Conservation (phyloP, 1,140 invertebrate species). For the Diabrotica virgifera region DNA sequence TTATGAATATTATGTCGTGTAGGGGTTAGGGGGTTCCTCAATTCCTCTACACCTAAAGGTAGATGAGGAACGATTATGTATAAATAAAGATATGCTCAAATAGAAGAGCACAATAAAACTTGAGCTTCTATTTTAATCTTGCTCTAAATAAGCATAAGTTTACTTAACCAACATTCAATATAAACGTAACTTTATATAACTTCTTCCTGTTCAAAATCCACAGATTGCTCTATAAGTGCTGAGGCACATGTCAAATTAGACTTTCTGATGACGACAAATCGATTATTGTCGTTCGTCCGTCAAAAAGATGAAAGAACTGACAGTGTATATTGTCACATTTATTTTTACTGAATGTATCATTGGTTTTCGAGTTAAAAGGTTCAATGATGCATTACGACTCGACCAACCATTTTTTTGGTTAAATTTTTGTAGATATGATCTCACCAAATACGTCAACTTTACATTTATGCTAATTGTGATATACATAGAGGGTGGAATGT, state of each 20-base stretch:
- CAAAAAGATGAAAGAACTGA: conserved; percentile 2
- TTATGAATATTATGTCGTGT: too few species aligned
- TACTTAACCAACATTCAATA: too few species aligned
- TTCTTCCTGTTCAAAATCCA: conserved; percentile 1
- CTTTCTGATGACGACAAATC: conserved; percentile 9
- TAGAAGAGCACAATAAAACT: too few species aligned
- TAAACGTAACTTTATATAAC: not conserved
- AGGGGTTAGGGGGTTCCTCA: too few species aligned
- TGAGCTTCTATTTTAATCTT: too few species aligned
- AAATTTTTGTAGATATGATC: not conserved
- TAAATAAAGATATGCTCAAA: too few species aligned
- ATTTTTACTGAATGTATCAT: conserved; percentile 9
- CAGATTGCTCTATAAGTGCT: conserved; percentile 2
- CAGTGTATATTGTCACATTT: not conserved
- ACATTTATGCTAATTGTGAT: not conserved
- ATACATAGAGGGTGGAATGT: too few species aligned
- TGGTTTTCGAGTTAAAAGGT: conserved; percentile 21
- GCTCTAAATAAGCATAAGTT: too few species aligned
- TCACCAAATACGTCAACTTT: not conserved
- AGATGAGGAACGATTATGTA: too few species aligned
- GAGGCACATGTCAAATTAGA: not conserved
- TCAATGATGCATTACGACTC: conserved; percentile 5
- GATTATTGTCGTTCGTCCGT: conserved; percentile 8
- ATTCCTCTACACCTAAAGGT: too few species aligned
- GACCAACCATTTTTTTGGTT: not conserved